Base-by-base conservation (phyloP, 2,888 invertebrate species). In the Cyrtodaria siliqua region DNA sequence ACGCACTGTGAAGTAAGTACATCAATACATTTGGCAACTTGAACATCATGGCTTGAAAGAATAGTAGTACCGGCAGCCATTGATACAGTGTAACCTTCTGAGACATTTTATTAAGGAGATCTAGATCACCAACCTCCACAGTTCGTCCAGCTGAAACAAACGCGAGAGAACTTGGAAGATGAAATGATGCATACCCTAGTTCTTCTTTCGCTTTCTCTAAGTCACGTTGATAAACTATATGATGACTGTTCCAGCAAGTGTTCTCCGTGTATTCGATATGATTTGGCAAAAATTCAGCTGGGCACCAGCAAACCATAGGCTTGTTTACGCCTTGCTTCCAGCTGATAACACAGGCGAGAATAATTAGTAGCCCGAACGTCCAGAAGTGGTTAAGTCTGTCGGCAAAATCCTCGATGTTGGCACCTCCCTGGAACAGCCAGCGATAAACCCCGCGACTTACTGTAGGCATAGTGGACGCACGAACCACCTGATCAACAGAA, bases 331-430 rank as follows among this genome's bases (percentile, higher is more conserved):
- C 50, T 33, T 82, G 82, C 23, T 62, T 63, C 76, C 73, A 82
- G 66, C 68, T 74, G 2, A 74, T 61, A 24, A 82, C 47, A n/a
- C 59, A 38, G 1, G 68, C 76, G 12, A 79, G 52, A 1, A 79
- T n/a, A 2, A 79, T 59, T 29, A 82, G 68, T 0, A 82, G 55
- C 6, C 74, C 77, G 42, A 79, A 69, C 18, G 82, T 79, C 82
- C 82, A 82, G 53, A 79, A 55, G 64, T 79, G 76, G 49, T 66
- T 82, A 23, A 82, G 68, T 2, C 82, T 50, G 68, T 81, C 81
- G 0, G 81, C 73, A 26, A 77, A 71, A 44, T 81, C 77, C 26
- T 77, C 81, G 0, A 81, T 40, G 9, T 44, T 52, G n/a, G 77
- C 73, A 3, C 63, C 62, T 23, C 68, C 14, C 0, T 27, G n/a